Evolutionary conservation across 2,113 vertebrate species (phyloP).

Genomic region (Mobula birostris): DNA sequence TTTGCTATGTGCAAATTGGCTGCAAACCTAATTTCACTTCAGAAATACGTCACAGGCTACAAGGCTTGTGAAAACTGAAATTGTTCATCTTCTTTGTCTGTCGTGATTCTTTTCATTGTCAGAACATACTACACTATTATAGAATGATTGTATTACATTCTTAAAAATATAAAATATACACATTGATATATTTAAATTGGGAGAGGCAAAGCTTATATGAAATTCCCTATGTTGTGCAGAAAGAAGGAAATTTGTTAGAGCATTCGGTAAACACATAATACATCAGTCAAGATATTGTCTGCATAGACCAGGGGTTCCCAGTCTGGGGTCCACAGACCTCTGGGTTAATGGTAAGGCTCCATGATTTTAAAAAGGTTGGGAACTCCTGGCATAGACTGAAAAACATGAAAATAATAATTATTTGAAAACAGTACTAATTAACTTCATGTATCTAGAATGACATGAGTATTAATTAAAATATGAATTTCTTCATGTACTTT

Average conservation of each 20-base stretch:
- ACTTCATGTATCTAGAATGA: background rate
- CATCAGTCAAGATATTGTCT: background rate
- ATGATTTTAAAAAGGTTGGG: too few species aligned
- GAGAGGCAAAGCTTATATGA: too few species aligned
- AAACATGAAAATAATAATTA: background rate
- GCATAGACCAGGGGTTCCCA: too few species aligned
- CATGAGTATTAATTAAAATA: background rate
- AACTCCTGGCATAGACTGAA: background rate
- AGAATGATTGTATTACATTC: background rate
- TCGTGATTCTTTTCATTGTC: background rate
- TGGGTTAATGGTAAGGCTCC: too few species aligned
- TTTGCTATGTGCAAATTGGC: too few species aligned
- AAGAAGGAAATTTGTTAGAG: background rate
- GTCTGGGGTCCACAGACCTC: too few species aligned
- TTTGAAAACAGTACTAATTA: background rate
- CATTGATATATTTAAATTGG: background rate
- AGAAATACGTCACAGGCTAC: too few species aligned
- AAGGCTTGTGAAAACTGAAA: too few species aligned
- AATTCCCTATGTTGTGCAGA: background rate
- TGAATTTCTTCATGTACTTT: background rate
- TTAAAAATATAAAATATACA: too few species aligned
- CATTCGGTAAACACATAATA: background rate
- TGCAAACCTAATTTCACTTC: too few species aligned
- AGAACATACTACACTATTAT: background rate
- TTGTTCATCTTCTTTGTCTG: too few species aligned